Evolutionary conservation across 1,140 invertebrate genomes (phyloP).

Genomic region (Camponotus pennsylvanicus): DNA sequence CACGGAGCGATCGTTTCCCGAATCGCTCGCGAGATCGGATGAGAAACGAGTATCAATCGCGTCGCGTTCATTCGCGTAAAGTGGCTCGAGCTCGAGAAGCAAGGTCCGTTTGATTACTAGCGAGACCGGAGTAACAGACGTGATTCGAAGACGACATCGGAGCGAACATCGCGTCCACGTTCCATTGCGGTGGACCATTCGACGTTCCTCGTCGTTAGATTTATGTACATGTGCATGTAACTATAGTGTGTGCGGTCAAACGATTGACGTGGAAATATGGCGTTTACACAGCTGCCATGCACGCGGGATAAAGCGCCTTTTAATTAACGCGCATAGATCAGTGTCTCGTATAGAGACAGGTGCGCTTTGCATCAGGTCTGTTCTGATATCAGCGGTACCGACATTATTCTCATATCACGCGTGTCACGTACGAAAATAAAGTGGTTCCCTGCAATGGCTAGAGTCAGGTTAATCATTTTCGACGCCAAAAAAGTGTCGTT

Average conservation of each 20-base stretch:
- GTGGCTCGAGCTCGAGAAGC: neutral
- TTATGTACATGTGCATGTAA: neutral
- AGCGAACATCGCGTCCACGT: constrained; percentile 50
- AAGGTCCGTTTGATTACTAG: constrained; percentile 65
- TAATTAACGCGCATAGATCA: constrained; percentile 60
- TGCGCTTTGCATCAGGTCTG: constrained; percentile 18
- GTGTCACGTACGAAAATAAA: constrained; percentile 31
- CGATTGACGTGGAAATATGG: constrained; percentile 41
- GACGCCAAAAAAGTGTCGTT: neutral
- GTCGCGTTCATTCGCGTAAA: constrained; percentile 2
- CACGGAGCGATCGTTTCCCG: neutral
- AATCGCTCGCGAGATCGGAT: constrained; percentile 47
- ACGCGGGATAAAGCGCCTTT: constrained; percentile 47
- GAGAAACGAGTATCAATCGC: constrained; percentile 38
- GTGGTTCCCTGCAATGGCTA: neutral
- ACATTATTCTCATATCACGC: constrained; percentile 45
- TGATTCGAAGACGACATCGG: constrained; percentile 66
- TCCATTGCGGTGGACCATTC: neutral
- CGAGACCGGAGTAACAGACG: constrained; percentile 61
- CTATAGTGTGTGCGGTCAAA: neutral
- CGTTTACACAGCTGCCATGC: constrained; percentile 50
- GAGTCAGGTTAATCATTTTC: neutral
- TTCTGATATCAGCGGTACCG: neutral
- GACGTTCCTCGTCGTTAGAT: neutral
- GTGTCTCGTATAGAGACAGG: constrained; percentile 42